Evolutionary conservation across 1,140 invertebrate species (phyloP).

Genomic region (Lepidotrigona ventralis): DNA sequence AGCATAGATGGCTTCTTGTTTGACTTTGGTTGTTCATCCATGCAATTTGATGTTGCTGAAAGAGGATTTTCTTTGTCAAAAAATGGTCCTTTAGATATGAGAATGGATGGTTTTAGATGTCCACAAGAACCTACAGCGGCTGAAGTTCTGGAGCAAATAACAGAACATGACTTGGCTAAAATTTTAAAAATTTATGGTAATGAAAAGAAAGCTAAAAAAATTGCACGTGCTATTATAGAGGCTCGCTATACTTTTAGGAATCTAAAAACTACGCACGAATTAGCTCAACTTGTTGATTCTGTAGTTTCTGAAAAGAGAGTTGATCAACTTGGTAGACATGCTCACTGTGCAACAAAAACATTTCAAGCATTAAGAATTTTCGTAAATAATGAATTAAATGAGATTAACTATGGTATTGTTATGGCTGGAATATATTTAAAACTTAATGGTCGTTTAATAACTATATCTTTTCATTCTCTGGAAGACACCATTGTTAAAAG

Average conservation of each 20-base stretch:
- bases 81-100: conserved; percentile 96
- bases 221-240: conserved; percentile 93
- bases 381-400: conserved; percentile 98
- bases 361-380: conserved; percentile 98
- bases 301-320: conserved; percentile 75
- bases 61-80: conserved; percentile 93
- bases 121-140: conserved; percentile 88
- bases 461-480: conserved; percentile 94
- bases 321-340: conserved; percentile 88
- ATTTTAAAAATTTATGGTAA: conserved; percentile 96
- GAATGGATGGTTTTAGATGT: conserved; percentile 92
- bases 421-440: conserved; percentile 90
- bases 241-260: conserved; percentile 90
- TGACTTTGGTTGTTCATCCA: conserved; percentile 97
- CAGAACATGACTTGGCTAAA: conserved; percentile 88
- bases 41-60: conserved; percentile 92
- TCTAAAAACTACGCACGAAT: conserved; percentile 90
- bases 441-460: conserved; percentile 87
- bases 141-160: conserved; percentile 90
- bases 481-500: conserved; percentile 98
- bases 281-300: conserved; percentile 89
- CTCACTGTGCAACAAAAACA: conserved; percentile 93
- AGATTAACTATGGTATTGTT: conserved; percentile 94
- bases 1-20: conserved; percentile 93
- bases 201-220: conserved; percentile 92